phyloP scores from a whole-genome alignment of 2,113 vertebrate species.

The Muntiacus muntjak region DNA sequence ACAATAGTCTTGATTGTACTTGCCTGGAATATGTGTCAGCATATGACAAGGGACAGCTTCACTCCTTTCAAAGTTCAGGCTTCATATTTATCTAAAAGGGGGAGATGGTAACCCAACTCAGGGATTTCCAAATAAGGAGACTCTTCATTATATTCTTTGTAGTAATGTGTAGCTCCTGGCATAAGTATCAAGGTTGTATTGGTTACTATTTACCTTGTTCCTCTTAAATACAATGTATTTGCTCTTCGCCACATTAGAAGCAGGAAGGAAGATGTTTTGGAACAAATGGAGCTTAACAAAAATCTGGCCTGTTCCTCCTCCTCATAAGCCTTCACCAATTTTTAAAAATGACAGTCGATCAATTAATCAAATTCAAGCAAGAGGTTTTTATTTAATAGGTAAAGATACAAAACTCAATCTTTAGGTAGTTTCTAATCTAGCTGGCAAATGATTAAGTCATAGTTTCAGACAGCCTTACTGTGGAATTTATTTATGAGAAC shows the following conservation, averaged over 20 bases:
- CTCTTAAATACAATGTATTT: conserved; percentile 19
- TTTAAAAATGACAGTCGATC: not conserved
- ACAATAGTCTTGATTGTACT: not conserved
- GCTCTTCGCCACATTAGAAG: not conserved
- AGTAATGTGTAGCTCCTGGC: not conserved
- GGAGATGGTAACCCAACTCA: not conserved
- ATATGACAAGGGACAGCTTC: not conserved
- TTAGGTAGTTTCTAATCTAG: not conserved
- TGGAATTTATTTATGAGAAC: rapidly evolving
- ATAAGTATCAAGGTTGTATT: not conserved
- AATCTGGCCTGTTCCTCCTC: not conserved
- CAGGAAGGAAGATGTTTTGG: conserved; percentile 38
- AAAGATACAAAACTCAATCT: not conserved
- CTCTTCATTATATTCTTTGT: not conserved
- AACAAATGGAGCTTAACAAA: conserved; percentile 9
- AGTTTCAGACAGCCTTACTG: not conserved
- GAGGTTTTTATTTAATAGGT: not conserved
- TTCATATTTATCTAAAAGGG: not conserved
- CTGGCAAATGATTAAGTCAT: not conserved
- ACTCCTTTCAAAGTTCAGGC: conserved; percentile 11
- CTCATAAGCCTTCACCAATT: not conserved
- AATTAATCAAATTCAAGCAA: not conserved
- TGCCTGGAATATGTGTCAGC: not conserved
- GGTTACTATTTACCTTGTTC: not conserved
- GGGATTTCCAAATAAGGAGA: not conserved